Conservation (phyloP, 1,140 invertebrate species). For the roundworm (Caenorhabditis elegans) region WBcel235 BX284603.4:10335001-10335500, state of each 20-base stretch:
- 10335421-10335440: conserved; percentile 41
- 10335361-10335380: neutral
- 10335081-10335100: neutral
- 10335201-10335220: neutral
- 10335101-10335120: conserved; percentile 17
- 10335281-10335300: neutral
- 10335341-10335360: neutral
- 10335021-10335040: no score
- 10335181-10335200: neutral
- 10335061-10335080: neutral
- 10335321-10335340: neutral
- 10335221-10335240: neutral
- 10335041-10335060: neutral
- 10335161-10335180: conserved; percentile 18
- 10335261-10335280: neutral
- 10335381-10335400: conserved; percentile 42
- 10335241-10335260: neutral
- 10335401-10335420: conserved; percentile 40
- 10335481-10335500: conserved; percentile 29
- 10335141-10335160: conserved; percentile 15
- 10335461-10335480: conserved; percentile 38
- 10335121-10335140: conserved; percentile 10
- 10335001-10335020: neutral
- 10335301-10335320: neutral
- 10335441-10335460: neutral